These are phyloP conservation scores for Erebia aethiops DNA, from an alignment of 2,888 invertebrate genomes.

Conservation along the genomic window DNA sequence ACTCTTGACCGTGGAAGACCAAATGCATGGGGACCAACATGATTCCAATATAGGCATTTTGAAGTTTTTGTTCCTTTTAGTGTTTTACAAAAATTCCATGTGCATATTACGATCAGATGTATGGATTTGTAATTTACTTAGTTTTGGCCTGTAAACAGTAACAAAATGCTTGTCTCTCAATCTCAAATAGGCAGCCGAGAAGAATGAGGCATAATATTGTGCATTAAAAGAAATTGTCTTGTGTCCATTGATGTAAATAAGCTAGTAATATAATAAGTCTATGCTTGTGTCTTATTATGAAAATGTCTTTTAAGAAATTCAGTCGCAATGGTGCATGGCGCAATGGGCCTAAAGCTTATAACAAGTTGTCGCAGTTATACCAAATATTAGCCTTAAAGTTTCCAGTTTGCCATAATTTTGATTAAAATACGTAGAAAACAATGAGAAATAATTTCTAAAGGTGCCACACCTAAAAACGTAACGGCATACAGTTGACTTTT, in stretches of 20 bases:
- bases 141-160: slow-evolving; percentile 3
- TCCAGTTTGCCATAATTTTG: neutral
- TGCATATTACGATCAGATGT: neutral
- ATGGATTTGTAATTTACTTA: neutral
- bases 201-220: too few relatives aligned
- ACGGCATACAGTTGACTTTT: slow-evolving; percentile 1
- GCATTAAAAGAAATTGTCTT: too few relatives aligned
- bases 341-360: too few relatives aligned
- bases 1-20: slow-evolving; percentile 89
- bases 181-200: neutral
- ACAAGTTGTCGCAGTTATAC: neutral
- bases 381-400: neutral
- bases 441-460: neutral
- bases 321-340: too few relatives aligned
- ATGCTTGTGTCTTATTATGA: too few relatives aligned
- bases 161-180: neutral
- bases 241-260: too few relatives aligned
- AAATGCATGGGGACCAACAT: slow-evolving; percentile 95
- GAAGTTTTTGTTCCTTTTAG: neutral
- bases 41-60: slow-evolving; percentile 89
- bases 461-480: slow-evolving; percentile 29
- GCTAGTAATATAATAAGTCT: too few relatives aligned
- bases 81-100: neutral
- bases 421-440: neutral
- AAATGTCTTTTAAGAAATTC: too few relatives aligned